Conservation (phyloP, 2,797 vertebrate genomes). For the Micropoecilia bifurca region DNA sequence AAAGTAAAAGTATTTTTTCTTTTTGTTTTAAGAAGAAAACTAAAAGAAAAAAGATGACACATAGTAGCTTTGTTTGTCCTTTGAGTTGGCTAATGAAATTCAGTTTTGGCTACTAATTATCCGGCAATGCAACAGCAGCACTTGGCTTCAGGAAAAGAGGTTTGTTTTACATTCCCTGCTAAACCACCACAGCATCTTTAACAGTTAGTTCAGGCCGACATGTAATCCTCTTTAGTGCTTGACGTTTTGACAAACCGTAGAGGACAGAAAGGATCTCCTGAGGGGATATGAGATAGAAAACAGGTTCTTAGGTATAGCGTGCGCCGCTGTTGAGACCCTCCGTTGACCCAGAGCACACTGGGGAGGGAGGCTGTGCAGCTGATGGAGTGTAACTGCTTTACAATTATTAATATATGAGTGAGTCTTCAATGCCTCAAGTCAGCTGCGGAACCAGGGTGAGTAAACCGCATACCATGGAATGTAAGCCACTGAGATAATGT, state of each 20-base stretch:
- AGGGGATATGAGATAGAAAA: constrained; percentile 8
- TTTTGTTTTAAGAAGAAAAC: not conserved
- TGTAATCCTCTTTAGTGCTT: not conserved
- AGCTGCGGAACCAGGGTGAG: constrained; percentile 23
- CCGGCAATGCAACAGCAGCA: too few relatives aligned
- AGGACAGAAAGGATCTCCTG: constrained; percentile 1
- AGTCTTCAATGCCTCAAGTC: not conserved
- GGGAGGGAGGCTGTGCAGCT: constrained; percentile 17
- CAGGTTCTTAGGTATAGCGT: not conserved
- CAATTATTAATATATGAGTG: constrained; percentile 55
- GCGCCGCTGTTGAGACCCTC: constrained; percentile 6
- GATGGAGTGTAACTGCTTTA: constrained; percentile 42
- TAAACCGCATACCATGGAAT: constrained; percentile 11
- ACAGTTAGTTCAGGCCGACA: not conserved
- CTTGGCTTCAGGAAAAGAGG: not conserved
- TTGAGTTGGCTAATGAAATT: not conserved
- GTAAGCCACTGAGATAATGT: constrained; percentile 10
- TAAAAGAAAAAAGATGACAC: not conserved
- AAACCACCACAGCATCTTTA: not conserved
- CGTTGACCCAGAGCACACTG: constrained; percentile 22
- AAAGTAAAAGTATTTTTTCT: not conserved
- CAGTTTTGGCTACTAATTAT: not conserved
- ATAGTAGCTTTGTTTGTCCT: not conserved
- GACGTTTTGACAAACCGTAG: constrained; percentile 6
- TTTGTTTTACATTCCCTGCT: not conserved